Evolutionary conservation across 2,113 vertebrate species (phyloP).

Genomic region (Lophura nycthemera): DNA sequence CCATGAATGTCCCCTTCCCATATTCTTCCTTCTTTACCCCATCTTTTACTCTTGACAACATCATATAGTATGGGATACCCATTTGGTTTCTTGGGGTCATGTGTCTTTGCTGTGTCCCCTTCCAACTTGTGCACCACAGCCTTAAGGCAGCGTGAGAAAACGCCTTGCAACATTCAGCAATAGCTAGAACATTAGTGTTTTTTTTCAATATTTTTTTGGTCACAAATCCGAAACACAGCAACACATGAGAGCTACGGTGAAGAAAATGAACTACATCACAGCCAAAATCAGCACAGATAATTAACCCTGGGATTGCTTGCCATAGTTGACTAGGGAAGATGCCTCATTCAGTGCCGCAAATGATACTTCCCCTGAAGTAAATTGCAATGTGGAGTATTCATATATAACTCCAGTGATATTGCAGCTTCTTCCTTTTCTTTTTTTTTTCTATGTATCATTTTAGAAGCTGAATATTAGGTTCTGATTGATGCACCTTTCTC

Average conservation of each 20-base stretch:
- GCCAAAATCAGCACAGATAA: neutral
- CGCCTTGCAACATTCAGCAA: neutral
- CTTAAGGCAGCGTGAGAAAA: neutral
- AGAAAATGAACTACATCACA: neutral
- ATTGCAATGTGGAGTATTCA: neutral
- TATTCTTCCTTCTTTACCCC: neutral
- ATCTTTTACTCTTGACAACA: fast-evolving
- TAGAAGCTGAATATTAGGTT: neutral
- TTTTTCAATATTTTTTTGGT: neutral
- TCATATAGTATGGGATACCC: too few relatives aligned
- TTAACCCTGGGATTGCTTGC: neutral
- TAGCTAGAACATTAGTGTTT: neutral
- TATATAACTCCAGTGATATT: neutral
- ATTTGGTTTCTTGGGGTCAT: neutral
- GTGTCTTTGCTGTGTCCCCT: neutral
- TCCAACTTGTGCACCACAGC: neutral
- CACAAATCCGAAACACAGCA: neutral
- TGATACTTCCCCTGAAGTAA: neutral
- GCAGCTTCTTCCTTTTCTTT: neutral
- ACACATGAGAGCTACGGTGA: fast-evolving
- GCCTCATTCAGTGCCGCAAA: neutral
- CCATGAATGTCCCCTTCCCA: fast-evolving
- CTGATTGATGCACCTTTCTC: neutral
- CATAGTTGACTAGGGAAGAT: neutral
- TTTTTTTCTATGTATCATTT: neutral